Base-by-base conservation (phyloP, 1,140 invertebrate genomes). In the Onthophagus taurus region DNA sequence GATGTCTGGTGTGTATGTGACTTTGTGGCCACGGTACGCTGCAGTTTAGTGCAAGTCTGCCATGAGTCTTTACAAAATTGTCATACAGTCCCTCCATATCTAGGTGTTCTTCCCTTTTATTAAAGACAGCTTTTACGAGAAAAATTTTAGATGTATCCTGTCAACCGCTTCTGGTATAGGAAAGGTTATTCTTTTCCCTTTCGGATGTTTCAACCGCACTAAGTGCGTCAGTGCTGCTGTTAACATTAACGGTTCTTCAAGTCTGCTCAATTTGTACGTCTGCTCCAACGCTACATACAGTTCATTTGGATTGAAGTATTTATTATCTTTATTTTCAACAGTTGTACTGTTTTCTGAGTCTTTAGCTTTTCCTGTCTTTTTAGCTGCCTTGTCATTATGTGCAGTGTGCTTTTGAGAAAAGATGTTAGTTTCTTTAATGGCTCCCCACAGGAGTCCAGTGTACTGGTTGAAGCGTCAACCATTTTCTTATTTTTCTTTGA, bases 151-250 rank as follows among this genome's bases (percentile, higher is more conserved):
- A 3, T 17, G 8, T n/a, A 43, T 18, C 5, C 41, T 2, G 18
- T 43, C 41, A 1, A 31, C 18, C 4, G 41, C 41, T 18, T 43
- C 29, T 2, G 18, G 41, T 12, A 34, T 7, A 8, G 41, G 17
- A 30, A 43, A 43, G 7, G 41, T 26, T 3, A 43, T 43, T 2
- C 11, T 33, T 12, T 13, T 33, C n/a, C 29, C 41, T 14, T 19
- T 20, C 8, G 3, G 4, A 18, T 43, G 41, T 7, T 3, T 11
- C 2, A 11, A 1, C 9, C 41, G 17, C 14, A 43, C 29, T 4
- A 43, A 14, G 5, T 43, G 41, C 8, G 26, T 6, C 17, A 43
- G 19, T 3, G 41, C 41, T n/a, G 41, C 18, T 2, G 31, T 24
- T 16, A 43, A 21, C 4, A 4, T 18, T 7, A n/a, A 4, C 16